These are phyloP conservation scores for Sprattus sprattus DNA, from an alignment of 2,113 vertebrate species.

Conservation along the genomic window DNA sequence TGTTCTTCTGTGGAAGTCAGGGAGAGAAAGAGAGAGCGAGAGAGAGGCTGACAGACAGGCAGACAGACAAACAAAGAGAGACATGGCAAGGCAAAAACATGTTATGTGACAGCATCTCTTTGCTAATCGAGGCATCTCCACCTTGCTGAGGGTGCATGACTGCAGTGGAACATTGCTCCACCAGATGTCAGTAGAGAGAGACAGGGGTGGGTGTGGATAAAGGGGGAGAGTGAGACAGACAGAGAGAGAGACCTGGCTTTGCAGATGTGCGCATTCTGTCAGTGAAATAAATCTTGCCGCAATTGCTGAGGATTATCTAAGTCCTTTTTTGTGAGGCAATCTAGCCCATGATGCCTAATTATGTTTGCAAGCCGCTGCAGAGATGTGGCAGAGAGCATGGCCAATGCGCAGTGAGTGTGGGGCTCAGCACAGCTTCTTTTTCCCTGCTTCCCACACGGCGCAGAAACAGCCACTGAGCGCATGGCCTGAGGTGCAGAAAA, in stretches of 20 bases:
- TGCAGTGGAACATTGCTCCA: constrained; percentile 9
- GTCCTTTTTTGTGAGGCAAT: constrained; percentile 36
- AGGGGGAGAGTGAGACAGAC: neutral
- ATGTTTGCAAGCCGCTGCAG: constrained; percentile 36
- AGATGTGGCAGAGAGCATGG: neutral
- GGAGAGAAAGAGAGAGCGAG: no score
- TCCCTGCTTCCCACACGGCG: no score
- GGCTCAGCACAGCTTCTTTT: no score
- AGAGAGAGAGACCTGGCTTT: constrained; percentile 17
- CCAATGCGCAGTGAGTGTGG: no score
- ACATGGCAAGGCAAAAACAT: neutral
- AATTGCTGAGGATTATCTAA: constrained; percentile 33
- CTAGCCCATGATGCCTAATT: constrained; percentile 35
- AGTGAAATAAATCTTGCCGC: constrained; percentile 40
- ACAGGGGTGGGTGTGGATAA: neutral
- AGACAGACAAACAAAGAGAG: no score
- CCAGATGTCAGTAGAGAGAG: constrained; percentile 36
- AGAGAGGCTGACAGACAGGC: no score
- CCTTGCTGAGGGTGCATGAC: neutral
- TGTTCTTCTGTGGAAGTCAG: no score
- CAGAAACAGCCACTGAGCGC: neutral
- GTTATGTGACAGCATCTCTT: neutral
- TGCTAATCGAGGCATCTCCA: neutral
- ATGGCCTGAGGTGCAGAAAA: neutral
- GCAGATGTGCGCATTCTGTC: constrained; percentile 1